Base-by-base conservation (phyloP, 2,797 vertebrate genomes). In the Myoxocephalus aenaeus region DNA sequence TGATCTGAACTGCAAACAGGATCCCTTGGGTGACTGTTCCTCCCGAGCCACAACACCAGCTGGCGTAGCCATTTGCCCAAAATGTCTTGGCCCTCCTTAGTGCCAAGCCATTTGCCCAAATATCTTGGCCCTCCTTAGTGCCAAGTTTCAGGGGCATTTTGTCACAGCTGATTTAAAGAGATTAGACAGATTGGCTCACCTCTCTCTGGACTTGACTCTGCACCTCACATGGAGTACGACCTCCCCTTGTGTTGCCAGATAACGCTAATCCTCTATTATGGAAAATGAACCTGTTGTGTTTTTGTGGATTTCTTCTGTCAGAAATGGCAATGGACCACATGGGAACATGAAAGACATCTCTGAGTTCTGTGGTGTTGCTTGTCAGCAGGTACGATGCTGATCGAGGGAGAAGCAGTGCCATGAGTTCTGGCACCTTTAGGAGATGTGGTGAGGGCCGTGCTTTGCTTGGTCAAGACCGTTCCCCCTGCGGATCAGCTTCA, bases 51-150 rank as follows among this genome's bases (percentile, higher is more conserved):
- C 85, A 81, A 29, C 40, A 34, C 81, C 89, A 90, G 80, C 85
- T 79, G 83, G 81, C 84, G 74, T 90, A 92, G 62, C 66, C 66
- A 87, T 91, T 88, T 76, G 27, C 76, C 70, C 72, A 73, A 86
- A 83, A 79, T 83, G 1, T 27, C 25, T 27, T 27, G 25, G 25
- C 25, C 25, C 25, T 27, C 25, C 25, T 27, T 27, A 27, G 25
- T 27, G 25, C 25, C 25, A 90, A 92, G 62, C 65, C 68, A 87
- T 91, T 87, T 77, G 25, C 74, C 70, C 71, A 73, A 85, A 83
- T 77, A 79, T 84, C 61, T 80, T 78, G 70, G 76, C 44, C 53
- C 17, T 65, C 4, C 17, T 57, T 11, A 0, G 46, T 70, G 83
- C 84, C 82, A 86, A 53, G 57, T 77, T 81, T 79, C 10, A 51